phyloP scores from a whole-genome alignment of 2,113 vertebrate genomes.

The Cavia porcellus region DNA sequence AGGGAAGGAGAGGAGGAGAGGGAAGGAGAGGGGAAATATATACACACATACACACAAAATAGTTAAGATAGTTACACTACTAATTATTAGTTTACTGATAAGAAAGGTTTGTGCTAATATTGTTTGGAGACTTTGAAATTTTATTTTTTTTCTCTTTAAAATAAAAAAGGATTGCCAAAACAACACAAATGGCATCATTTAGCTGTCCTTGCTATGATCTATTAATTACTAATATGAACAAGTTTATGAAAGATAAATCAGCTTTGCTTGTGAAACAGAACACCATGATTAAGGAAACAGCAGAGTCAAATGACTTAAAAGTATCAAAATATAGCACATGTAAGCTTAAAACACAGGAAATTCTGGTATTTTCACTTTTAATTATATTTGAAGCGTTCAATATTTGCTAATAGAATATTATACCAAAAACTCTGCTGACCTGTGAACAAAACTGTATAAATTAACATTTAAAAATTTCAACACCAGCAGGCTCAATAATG shows the following conservation, averaged over 20 bases:
- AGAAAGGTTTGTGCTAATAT: not conserved
- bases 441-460: constrained; percentile 33
- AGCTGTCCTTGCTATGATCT: not conserved
- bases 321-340: constrained; percentile 1
- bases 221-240: constrained; percentile 39
- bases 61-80: not conserved
- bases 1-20: not conserved
- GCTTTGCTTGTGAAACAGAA: constrained; percentile 25
- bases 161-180: not conserved
- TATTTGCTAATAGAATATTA: not conserved
- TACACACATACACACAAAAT: not conserved
- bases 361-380: constrained; percentile 16
- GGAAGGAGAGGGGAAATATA: too few relatives aligned
- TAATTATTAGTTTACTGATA: not conserved
- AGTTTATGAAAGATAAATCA: constrained; percentile 49
- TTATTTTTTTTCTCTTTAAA: not conserved
- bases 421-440: not conserved
- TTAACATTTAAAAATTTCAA: constrained; percentile 23
- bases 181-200: constrained; percentile 42
- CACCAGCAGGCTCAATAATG: constrained; percentile 30
- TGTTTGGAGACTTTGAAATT: not conserved
- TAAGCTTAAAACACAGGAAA: not conserved
- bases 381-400: constrained; percentile 2
- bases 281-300: not conserved
- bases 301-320: constrained; percentile 40